Evolutionary conservation across 2,888 invertebrate species (phyloP), one percentile per base, ranked within the genome.

Genomic region (Acleris emargana): DNA sequence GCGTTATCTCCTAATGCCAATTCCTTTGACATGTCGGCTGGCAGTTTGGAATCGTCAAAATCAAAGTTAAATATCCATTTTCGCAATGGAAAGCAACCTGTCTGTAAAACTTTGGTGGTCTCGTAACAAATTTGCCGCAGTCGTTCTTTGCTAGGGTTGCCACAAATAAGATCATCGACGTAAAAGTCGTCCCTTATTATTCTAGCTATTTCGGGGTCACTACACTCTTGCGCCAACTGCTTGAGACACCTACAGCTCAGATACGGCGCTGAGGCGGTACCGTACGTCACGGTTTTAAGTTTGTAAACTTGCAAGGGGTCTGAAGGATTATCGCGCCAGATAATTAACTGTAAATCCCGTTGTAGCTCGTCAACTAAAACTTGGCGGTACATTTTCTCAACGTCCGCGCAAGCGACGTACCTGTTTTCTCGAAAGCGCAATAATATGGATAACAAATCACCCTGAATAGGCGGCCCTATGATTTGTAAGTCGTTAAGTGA

Each of bases 71-170:
- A 55, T 22, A 45, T 25, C 55, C 55, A 55, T 22, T 55, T 55
- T 5, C 55, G 43, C 9, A 55, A 25, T 7, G 55, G 55, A 55
- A 55, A 55, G 9, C 55, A 55, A 55, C 55, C 55, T 9, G 38
- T n/a, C 25, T 55, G n/a, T 43, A 55, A 45, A 13, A 22, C 22
- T 2, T 25, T 18, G 2, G 55, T 6, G 5, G 22, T 45, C 22
- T 55, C 43, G 22, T n/a, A 16, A 25, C 55, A 55, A 9, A 53
- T 11, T 22, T 43, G 55, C 43, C 22, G 13, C 22, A 55, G 22
- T 18, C 18, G 13, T 1, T 17, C 17, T 11, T 38, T 38, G 18
- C 18, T 38, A n/a, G 32, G 38, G 17, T n/a, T 13, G 1, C 53
- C 53, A 38, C 38, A 38, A 17, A 53, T 53, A 9, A 53, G 17